phyloP scores from a whole-genome alignment of 2,797 vertebrate species.

The Chromis chromis region DNA sequence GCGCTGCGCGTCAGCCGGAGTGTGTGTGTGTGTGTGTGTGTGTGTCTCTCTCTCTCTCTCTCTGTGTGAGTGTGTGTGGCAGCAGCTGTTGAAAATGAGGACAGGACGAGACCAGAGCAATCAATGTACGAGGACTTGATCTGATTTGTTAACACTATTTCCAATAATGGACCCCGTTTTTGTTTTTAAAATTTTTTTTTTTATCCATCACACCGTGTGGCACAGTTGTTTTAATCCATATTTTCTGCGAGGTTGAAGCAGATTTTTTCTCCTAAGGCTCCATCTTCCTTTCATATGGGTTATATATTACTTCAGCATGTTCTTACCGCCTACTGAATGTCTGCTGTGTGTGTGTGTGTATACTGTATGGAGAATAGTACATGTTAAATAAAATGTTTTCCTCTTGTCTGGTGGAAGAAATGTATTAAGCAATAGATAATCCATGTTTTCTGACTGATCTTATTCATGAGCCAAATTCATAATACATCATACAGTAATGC shows the following conservation, averaged over 20 bases:
- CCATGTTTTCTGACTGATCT: background rate
- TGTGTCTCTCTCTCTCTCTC: background rate
- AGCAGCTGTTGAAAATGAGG: constrained; percentile 81
- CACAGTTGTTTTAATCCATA: background rate
- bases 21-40: constrained; percentile 46
- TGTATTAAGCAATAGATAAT: background rate
- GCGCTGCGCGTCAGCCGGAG: constrained; percentile 76
- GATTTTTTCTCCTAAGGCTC: background rate
- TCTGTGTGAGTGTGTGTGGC: constrained; percentile 62
- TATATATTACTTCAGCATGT: background rate
- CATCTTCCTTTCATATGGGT: background rate
- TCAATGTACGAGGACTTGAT: constrained; percentile 84
- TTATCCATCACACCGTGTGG: constrained; percentile 7
- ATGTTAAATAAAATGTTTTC: background rate
- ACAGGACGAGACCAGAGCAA: constrained; percentile 86
- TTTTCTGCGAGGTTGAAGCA: background rate
- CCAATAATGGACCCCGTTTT: constrained; percentile 46
- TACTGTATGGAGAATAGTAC: background rate
- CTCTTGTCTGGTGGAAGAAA: background rate
- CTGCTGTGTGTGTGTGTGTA: background rate
- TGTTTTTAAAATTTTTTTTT: constrained; percentile 8
- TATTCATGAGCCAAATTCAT: constrained; percentile 1
- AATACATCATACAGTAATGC: background rate
- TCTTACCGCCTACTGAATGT: background rate
- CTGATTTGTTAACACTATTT: constrained; percentile 76